phyloP scores from a whole-genome alignment of 2,888 invertebrate species.

The Fragum sueziense region DNA sequence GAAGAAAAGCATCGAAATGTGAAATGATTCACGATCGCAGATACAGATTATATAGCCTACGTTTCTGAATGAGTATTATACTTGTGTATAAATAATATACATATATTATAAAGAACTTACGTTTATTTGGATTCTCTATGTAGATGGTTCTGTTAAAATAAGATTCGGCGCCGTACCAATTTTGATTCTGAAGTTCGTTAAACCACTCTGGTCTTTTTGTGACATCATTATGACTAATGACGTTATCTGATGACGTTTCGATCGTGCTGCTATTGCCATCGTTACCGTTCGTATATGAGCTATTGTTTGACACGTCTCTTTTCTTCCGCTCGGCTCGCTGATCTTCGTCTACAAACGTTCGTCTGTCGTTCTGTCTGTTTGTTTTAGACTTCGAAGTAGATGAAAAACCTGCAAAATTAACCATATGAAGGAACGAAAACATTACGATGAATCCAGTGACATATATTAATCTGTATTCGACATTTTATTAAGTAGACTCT shows the following conservation, averaged over 20 bases:
- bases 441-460: not conserved
- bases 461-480: no score
- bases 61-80: no score
- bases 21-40: no score
- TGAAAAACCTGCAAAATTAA: not conserved
- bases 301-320: not conserved
- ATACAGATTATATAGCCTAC: no score
- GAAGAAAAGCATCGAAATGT: no score
- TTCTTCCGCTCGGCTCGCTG: not conserved
- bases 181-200: not conserved
- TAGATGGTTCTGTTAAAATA: slow-evolving; percentile 9
- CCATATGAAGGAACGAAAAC: no score
- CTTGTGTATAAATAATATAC: no score
- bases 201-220: slow-evolving; percentile 9
- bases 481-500: no score
- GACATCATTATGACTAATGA: not conserved
- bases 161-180: slow-evolving; percentile 14
- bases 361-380: not conserved
- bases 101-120: no score
- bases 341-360: slow-evolving; percentile 4
- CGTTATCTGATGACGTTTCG: not conserved
- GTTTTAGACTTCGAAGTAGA: not conserved
- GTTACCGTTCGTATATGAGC: not conserved
- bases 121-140: not conserved
- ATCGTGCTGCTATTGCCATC: not conserved